These are phyloP conservation scores for Temnothorax ravouxi DNA, from an alignment of 2,888 invertebrate species.

Conservation along the genomic window DNA sequence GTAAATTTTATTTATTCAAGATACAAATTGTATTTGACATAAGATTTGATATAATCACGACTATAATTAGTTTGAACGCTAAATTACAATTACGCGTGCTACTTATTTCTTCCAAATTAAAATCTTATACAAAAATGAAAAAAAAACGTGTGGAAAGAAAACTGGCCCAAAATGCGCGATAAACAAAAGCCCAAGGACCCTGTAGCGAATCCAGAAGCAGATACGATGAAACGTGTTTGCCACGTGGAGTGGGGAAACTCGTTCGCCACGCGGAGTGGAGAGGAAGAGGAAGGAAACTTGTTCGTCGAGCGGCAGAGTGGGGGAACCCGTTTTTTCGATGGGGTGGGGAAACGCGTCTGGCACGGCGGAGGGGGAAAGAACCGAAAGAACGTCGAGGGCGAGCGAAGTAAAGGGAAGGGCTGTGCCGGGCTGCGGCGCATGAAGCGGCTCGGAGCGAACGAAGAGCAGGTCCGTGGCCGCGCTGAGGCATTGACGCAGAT, in stretches of 20 bases:
- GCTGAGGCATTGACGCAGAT: constrained; percentile 67
- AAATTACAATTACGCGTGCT: neutral
- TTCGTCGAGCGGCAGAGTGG: constrained; percentile 3
- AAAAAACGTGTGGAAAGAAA: neutral
- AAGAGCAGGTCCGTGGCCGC: constrained; percentile 61
- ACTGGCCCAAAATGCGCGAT: constrained; percentile 4
- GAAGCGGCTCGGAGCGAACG: constrained; percentile 38
- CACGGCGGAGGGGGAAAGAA: constrained; percentile 7
- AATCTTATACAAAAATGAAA: neutral
- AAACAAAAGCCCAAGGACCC: constrained; percentile 10
- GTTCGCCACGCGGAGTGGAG: neutral
- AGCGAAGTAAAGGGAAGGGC: constrained; percentile 40
- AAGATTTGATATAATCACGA: neutral
- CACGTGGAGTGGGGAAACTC: constrained; percentile 35
- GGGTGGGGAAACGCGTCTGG: neutral
- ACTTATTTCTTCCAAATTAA: neutral
- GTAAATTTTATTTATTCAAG: neutral
- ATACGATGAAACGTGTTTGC: constrained; percentile 44
- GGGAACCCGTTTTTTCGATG: neutral
- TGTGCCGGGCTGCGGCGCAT: neutral
- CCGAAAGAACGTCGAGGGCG: constrained; percentile 48
- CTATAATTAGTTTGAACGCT: neutral
- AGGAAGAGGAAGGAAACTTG: constrained; percentile 24
- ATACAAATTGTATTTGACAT: neutral
- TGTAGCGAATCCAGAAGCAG: neutral